Evolutionary conservation across 2,797 vertebrate genomes (phyloP).

Genomic region (Chelonia mydas): DNA sequence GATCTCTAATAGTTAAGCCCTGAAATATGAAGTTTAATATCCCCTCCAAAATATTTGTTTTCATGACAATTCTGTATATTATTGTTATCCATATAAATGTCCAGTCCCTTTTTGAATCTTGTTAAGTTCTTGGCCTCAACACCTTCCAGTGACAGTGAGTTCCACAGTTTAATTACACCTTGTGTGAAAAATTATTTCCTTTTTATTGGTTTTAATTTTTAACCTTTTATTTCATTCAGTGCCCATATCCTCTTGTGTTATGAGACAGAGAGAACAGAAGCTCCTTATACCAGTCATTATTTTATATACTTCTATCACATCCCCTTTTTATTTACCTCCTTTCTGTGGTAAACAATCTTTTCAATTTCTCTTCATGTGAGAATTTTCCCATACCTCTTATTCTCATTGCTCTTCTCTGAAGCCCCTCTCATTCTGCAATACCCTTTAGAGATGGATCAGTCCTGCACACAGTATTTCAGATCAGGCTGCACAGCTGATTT

Average conservation of each 20-base stretch:
- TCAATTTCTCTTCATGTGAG: not conserved
- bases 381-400: not conserved
- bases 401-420: not conserved
- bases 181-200: not conserved
- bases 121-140: not conserved
- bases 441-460: not conserved
- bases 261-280: not conserved
- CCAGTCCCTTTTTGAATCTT: constrained; percentile 6
- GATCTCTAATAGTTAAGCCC: not conserved
- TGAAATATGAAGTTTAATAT: not conserved
- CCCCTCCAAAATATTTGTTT: not conserved
- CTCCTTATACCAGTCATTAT: not conserved
- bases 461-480: not conserved
- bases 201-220: not conserved
- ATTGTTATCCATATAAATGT: not conserved
- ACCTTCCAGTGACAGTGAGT: not conserved
- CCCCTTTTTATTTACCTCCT: constrained; percentile 22
- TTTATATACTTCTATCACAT: not conserved
- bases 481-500: not conserved
- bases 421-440: not conserved
- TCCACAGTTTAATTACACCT: not conserved
- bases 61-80: not conserved
- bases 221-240: not conserved
- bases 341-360: not conserved
- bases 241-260: not conserved